Percentiles rank a stretch among this genome's conserved stretches.
Evolutionary conservation across 2,113 vertebrate species (phyloP).

Genomic region (Bufo bufo): DNA sequence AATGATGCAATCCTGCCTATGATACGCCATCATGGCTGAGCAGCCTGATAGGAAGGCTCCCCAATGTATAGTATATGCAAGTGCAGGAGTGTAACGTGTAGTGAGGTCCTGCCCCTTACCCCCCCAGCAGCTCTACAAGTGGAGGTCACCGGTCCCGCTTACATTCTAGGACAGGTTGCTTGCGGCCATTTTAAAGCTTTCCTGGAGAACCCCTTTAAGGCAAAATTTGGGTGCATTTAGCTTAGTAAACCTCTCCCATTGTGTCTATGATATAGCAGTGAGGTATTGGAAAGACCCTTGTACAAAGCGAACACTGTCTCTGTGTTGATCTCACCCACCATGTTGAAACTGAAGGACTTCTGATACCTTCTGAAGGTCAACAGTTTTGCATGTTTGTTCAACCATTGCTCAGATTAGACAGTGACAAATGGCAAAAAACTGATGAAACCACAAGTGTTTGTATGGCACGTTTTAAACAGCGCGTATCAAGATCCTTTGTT

Average conservation of each 20-base stretch:
- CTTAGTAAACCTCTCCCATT: neutral
- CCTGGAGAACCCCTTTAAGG: too few species aligned
- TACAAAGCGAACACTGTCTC: neutral
- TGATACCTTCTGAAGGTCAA: neutral
- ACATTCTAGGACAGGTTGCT: too few species aligned
- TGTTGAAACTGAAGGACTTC: neutral
- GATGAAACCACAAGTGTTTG: neutral
- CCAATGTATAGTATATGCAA: too few species aligned
- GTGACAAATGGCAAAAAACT: neutral
- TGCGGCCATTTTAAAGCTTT: too few species aligned
- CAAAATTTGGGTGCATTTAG: too few species aligned
- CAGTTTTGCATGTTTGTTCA: conserved; percentile 6
- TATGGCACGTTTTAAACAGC: conserved; percentile 2
- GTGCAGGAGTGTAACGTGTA: too few species aligned
- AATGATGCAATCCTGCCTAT: too few species aligned
- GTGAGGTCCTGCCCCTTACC: too few species aligned
- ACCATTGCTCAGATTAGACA: neutral
- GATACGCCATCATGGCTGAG: too few species aligned
- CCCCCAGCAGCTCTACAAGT: too few species aligned
- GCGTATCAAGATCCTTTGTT: conserved; percentile 31
- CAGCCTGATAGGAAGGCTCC: too few species aligned
- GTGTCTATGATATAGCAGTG: neutral
- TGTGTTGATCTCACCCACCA: neutral
- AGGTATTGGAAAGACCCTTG: conserved; percentile 31
- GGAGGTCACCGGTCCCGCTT: too few species aligned